A percentile compares a stretch with the other conserved stretches of the same genome.
These are phyloP conservation scores for Mesocricetus auratus DNA, from an alignment of 2,113 vertebrate species.

Conservation along the genomic window DNA sequence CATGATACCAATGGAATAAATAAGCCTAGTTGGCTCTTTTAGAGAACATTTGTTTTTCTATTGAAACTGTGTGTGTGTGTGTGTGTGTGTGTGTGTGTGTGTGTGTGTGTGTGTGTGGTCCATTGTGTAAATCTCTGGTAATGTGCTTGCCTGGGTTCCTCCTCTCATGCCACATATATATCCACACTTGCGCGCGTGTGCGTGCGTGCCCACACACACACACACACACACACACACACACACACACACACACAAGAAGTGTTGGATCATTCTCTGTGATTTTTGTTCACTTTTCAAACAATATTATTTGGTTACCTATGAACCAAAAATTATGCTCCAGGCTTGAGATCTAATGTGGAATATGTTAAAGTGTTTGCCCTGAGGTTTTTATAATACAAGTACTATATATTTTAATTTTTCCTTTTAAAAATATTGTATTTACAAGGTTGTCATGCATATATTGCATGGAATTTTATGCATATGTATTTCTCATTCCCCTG, in stretches of 20 bases:
- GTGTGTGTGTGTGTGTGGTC: not conserved
- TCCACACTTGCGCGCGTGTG: no score
- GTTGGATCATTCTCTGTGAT: not conserved
- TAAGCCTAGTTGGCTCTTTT: not conserved
- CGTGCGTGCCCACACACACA: no score
- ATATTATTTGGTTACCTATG: not conserved
- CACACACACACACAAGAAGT: not conserved
- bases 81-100: not conserved
- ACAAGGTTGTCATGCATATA: not conserved
- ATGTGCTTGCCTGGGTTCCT: not conserved
- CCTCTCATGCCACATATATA: fast-evolving
- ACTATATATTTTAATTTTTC: not conserved
- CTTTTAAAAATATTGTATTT: not conserved
- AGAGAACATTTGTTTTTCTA: not conserved
- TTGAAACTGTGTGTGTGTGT: not conserved
- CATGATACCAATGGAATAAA: not conserved
- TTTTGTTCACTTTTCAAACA: not conserved
- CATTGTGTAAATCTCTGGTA: not conserved
- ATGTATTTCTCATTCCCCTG: not conserved
- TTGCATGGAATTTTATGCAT: not conserved
- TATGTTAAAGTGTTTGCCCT: not conserved
- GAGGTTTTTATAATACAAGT: not conserved
- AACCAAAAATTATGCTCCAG: not conserved
- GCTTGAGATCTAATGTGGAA: not conserved
- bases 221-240: not conserved